Conservation (phyloP, 2,797 vertebrate genomes). For the Molossus alvarezi region DNA sequence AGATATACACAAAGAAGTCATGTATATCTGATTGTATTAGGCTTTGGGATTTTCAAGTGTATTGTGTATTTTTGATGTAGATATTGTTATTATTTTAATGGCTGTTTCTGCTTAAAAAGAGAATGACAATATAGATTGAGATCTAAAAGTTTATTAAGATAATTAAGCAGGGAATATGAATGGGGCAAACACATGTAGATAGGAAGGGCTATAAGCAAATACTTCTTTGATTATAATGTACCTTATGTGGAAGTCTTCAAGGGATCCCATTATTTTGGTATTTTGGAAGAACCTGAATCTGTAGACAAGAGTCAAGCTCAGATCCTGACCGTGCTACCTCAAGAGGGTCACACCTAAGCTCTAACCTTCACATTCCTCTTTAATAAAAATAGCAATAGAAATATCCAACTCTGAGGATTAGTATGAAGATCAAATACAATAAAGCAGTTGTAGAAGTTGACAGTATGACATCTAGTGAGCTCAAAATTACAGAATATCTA, state of each 20-base stretch:
- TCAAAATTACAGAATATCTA: background rate
- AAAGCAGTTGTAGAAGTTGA: background rate
- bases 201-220: background rate
- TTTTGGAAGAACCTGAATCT: background rate
- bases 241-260: background rate
- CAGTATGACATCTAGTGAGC: background rate
- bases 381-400: background rate
- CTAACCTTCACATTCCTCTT: background rate
- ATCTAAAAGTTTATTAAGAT: conserved; percentile 20
- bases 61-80: background rate
- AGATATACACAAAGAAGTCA: background rate
- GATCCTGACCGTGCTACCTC: background rate
- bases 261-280: background rate
- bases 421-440: background rate
- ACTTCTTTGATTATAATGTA: background rate
- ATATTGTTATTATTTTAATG: background rate
- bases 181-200: background rate
- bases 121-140: background rate
- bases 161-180: background rate
- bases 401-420: background rate
- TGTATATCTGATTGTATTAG: background rate
- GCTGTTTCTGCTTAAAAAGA: background rate
- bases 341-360: background rate
- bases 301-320: background rate
- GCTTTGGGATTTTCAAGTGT: background rate